These are phyloP conservation scores for Microplitis demolitor DNA, from an alignment of 1,140 invertebrate genomes.

Conservation along the genomic window DNA sequence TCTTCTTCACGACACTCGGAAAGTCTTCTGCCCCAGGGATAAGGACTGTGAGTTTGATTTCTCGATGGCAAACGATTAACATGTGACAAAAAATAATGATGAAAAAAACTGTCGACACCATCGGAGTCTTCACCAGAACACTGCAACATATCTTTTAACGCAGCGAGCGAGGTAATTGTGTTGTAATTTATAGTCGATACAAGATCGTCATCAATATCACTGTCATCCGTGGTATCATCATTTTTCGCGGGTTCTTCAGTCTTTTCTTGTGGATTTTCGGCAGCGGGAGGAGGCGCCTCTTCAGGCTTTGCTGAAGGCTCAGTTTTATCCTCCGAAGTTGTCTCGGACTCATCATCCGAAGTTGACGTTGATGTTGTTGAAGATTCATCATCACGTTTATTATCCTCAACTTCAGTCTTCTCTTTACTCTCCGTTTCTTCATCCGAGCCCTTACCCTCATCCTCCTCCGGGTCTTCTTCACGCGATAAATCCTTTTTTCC, in stretches of 20 bases:
- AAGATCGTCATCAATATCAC: conserved; percentile 70
- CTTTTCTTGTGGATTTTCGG: conserved; percentile 33
- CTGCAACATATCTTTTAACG: conserved; percentile 71
- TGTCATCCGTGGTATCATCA: conserved; percentile 60
- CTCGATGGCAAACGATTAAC: conserved; percentile 69
- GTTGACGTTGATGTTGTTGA: conserved; percentile 49
- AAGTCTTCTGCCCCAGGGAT: conserved; percentile 69
- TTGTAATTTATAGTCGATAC: conserved; percentile 72
- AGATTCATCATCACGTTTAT: conserved; percentile 45
- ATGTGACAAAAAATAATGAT: conserved; percentile 75
- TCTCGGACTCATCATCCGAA: conserved; percentile 56
- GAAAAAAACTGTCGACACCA: conserved; percentile 72
- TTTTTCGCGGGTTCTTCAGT: conserved; percentile 39
- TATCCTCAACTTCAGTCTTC: conserved; percentile 22
- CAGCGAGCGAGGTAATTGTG: conserved; percentile 69
- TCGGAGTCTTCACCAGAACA: conserved; percentile 65
- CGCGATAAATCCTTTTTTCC: conserved; percentile 27
- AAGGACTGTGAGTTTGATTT: conserved; percentile 64
- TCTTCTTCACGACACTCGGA: conserved; percentile 83
- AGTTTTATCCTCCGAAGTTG: conserved; percentile 53
- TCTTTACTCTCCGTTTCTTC: conserved; percentile 31
- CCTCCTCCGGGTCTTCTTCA: conserved; percentile 27
- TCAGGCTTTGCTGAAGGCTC: conserved; percentile 40
- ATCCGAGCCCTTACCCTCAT: conserved; percentile 26
- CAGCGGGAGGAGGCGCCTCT: conserved; percentile 18